These are phyloP conservation scores for Ischnus inquisitorius DNA, from an alignment of 2,888 invertebrate genomes.

Conservation along the genomic window DNA sequence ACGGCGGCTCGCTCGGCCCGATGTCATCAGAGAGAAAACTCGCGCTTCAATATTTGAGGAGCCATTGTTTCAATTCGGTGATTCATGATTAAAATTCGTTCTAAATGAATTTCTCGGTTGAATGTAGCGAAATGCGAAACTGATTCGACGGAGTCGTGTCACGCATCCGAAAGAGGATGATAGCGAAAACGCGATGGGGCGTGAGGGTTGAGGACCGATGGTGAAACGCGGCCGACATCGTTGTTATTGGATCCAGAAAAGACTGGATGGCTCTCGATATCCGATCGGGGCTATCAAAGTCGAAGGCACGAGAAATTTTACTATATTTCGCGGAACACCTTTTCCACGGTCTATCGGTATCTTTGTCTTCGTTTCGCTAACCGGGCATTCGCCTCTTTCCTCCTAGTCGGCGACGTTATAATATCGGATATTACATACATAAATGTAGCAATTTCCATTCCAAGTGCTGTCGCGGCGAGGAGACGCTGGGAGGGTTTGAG, in stretches of 20 bases:
- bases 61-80: slow-evolving; percentile 9
- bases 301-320: background rate
- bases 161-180: background rate
- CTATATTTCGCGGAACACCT: slow-evolving; percentile 51
- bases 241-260: slow-evolving; percentile 23
- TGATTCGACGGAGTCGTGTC: slow-evolving; percentile 1
- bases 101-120: background rate
- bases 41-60: slow-evolving; percentile 36
- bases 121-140: slow-evolving; percentile 11
- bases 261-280: background rate
- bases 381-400: slow-evolving; percentile 7
- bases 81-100: slow-evolving; percentile 13
- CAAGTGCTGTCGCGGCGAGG: slow-evolving; percentile 41
- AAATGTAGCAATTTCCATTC: slow-evolving; percentile 74
- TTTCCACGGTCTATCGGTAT: slow-evolving; percentile 9
- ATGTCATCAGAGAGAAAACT: background rate
- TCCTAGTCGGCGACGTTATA: slow-evolving; percentile 65
- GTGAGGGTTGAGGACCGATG: too few relatives aligned
- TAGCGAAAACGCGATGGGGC: too few relatives aligned
- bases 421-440: slow-evolving; percentile 73
- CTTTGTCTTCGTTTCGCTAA: slow-evolving; percentile 14
- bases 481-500: background rate
- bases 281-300: slow-evolving; percentile 1
- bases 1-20: too few relatives aligned
- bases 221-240: background rate